Base-by-base conservation (phyloP, 1,140 invertebrate genomes). In the Eriosoma lanigerum region DNA sequence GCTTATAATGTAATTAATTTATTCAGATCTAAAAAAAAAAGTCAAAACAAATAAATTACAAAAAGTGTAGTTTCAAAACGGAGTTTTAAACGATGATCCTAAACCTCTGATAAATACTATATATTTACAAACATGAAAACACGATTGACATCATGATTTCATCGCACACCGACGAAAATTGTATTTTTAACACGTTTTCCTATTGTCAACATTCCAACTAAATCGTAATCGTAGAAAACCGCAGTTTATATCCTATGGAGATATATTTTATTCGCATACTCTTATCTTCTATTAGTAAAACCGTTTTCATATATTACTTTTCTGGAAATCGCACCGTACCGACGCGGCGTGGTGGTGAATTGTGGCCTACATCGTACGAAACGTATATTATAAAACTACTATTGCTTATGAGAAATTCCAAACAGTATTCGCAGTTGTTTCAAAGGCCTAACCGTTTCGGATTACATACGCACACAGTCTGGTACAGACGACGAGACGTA, bases 391-490 rank as follows among this genome's bases (percentile, higher is more conserved):
- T 44, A 68, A 68, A 68, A 68, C 46, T 46, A 21, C 38, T 46
- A 10, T 38, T 3, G 12, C 38, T 68, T 68, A 68, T 46, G 64
- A 24, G 64, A 68, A 68, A 68, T 68, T 24, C 44, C 64, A 13
- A 21, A 48, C 38, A 68, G 44, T 21, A 46, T 68, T 46, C 13
- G 21, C 64, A 48, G 64, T 68, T 68, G 38, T 48, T 68, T 68
- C 21, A 48, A 46, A 68, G 12, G 64, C 64, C 64, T 68, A 48
- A 2, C 1, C 44, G 13, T 68, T 46, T 68, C 21, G 44, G 4
- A 46, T 9, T 19, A 6, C 21, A 46, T 26, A 17, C 2, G 26
- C 24, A 26, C 32, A 60, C 4, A 12, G 62, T 38, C 32, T 38
- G 32, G n/a, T n/a, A 21, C 62, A 15, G 2, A 66, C 8, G 32